Evolutionary conservation across 2,888 invertebrate genomes (phyloP).

Genomic region (Lasioglossum leucozonium): DNA sequence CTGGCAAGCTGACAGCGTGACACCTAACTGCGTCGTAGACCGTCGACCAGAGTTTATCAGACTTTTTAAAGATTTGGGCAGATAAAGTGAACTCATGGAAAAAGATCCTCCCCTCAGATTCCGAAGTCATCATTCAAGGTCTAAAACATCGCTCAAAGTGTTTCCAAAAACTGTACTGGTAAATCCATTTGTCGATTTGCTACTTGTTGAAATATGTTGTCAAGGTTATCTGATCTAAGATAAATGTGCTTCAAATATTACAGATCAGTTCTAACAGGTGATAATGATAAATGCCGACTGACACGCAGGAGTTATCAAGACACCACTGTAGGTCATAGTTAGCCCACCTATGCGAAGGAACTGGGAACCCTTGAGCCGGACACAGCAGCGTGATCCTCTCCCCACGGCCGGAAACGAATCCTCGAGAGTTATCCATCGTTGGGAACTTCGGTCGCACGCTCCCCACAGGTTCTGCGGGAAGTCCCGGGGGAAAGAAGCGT

Average conservation of each 20-base stretch:
- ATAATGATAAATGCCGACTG: too few species aligned
- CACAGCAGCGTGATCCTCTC: slow-evolving; percentile 85
- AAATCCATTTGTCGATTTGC: too few species aligned
- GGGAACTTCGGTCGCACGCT: slow-evolving; percentile 89
- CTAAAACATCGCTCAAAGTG: too few species aligned
- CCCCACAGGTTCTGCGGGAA: slow-evolving; percentile 89
- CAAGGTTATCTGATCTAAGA: too few species aligned
- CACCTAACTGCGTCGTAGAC: not conserved
- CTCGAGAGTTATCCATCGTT: slow-evolving; percentile 85
- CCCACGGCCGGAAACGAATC: slow-evolving; percentile 81
- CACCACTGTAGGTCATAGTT: not conserved
- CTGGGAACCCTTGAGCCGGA: slow-evolving; percentile 86
- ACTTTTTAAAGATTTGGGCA: not conserved
- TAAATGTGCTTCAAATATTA: too few species aligned
- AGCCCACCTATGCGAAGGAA: slow-evolving; percentile 85
- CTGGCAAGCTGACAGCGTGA: not conserved
- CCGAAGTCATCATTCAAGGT: too few species aligned
- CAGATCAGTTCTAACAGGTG: too few species aligned
- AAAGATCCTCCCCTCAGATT: too few species aligned
- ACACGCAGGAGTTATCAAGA: not conserved
- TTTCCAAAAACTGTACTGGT: too few species aligned
- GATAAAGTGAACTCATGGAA: not conserved
- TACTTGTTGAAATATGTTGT: too few species aligned
- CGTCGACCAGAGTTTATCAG: not conserved
- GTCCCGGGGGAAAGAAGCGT: slow-evolving; percentile 55